Base-by-base conservation (phyloP, 2,113 vertebrate genomes). In the Notarius quadriscutis region DNA sequence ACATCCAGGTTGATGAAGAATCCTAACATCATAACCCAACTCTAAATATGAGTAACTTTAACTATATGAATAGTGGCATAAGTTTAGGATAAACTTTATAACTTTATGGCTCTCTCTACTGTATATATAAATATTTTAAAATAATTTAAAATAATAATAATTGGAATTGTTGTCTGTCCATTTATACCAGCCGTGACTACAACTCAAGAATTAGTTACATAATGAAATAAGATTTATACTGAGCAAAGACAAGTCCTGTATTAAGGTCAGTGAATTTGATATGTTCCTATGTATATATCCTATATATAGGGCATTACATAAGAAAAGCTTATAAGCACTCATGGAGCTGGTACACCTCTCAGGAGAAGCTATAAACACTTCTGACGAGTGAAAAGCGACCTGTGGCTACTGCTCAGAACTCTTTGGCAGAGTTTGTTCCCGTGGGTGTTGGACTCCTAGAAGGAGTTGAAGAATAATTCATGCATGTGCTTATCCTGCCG, bases 401-500 rank as follows among this genome's bases (percentile, higher is more conserved):
- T 79, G 51, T 79, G 51, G 51, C 75, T 55, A 55, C n/a, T 27
- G n/a, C 25, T 55, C n/a, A 79, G 51, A 55, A 57, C 7, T 57
- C 25, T 55, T 25, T 27, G 51, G 51, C 75, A 55, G 75, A 55
- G 51, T 55, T 55, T 57, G 51, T 55, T 79, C 75, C 75, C 51
- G 14, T 79, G 75, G 75, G 75, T 55, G 25, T 78, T 55, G n/a
- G n/a, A 79, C 17, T 79, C 25, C 75, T 55, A 55, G 51, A 79
- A 79, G 25, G 27, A 57, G 75, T 18, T 17, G 51, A 79, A 79
- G 51, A 57, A 79, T 79, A 79, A 79, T 79, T 79, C 51, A 79
- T 57, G 25, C 75, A 55, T 79, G 75, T 79, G n/a, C 55, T 79
- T 57, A 79, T 79, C 75, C n/a, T 15, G 51, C 75, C 27, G 51